Evolutionary conservation across 2,888 invertebrate genomes (phyloP), one percentile per base, ranked within the genome.

Genomic region (Strigamia crassipes): DNA sequence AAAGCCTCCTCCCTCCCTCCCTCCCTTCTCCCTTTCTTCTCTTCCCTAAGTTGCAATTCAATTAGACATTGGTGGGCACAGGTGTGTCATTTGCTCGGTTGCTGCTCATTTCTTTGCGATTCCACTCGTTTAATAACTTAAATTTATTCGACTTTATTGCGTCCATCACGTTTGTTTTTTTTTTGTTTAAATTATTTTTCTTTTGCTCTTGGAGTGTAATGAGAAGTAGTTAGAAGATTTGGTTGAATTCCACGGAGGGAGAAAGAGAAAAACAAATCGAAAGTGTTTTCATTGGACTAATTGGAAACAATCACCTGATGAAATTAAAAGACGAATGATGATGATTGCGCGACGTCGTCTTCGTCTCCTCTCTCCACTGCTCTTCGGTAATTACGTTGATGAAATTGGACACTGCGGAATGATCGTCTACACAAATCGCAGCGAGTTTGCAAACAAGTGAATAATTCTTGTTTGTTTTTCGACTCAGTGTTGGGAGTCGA

Each of bases 1-100:
- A 27, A 27, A 77, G 9, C 15, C 51, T n/a, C 56, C 56, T 15
- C 18, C 77, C 4, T 31, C 31, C 51, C n/a, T 0, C 56, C 56
- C 31, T 38, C 77, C 4, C 77, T 77, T 77, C 38, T 27, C 38
- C 38, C 77, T 77, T 38, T 38, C 38, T 77, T 23, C 38, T 77
- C 77, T 77, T 77, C 27, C 77, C 31, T n/a, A n/a, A 21, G 77
- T 77, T 56, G 56, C 56, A 56, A 56, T 56, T 56, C 56, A 56
- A 56, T 56, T 56, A 56, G 56, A 56, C 56, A 56, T 56, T 56
- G 56, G 56, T 56, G 56, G 56, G 56, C 56, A 56, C 56, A 56
- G 56, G 56, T 56, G 56, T 56, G 56, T 56, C 56, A 56, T 56
- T 56, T 56, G 56, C 56, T 56, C 56, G 56, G 56, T 56, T 56